phyloP scores from a whole-genome alignment of 2,888 invertebrate genomes.

The Strigamia transsilvanica region DNA sequence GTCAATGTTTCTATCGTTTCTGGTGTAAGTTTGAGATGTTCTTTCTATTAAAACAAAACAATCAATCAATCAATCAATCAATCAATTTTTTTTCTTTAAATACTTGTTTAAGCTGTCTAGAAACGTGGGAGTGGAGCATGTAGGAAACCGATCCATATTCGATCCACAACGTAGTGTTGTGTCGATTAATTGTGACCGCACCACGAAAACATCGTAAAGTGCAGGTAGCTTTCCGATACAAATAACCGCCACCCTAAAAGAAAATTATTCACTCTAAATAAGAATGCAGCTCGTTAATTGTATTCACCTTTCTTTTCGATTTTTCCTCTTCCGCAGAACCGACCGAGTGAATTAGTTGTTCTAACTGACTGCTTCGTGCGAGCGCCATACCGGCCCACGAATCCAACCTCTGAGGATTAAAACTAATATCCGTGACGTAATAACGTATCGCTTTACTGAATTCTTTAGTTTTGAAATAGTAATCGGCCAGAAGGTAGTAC shows the following conservation, averaged over 20 bases:
- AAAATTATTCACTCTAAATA: background rate
- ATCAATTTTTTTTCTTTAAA: background rate
- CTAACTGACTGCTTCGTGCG: constrained; percentile 72
- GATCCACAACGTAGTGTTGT: constrained; percentile 81
- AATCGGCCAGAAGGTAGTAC: constrained; percentile 91
- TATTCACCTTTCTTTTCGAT: constrained; percentile 7
- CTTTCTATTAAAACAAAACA: constrained; percentile 53
- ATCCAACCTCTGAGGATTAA: constrained; percentile 81
- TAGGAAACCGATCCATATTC: constrained; percentile 93
- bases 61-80: constrained; percentile 1
- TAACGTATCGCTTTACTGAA: constrained; percentile 77
- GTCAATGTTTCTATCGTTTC: constrained; percentile 72
- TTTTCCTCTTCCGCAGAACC: constrained; percentile 58
- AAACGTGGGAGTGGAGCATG: constrained; percentile 87
- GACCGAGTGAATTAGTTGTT: constrained; percentile 79
- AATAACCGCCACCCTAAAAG: constrained; percentile 60
- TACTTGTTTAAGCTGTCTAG: constrained; percentile 82
- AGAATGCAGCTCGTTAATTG: background rate
- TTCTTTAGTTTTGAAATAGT: constrained; percentile 88
- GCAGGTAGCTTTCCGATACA: constrained; percentile 62
- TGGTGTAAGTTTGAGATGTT: constrained; percentile 63
- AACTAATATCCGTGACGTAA: constrained; percentile 82
- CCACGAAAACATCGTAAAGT: constrained; percentile 82
- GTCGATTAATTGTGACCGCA: constrained; percentile 78
- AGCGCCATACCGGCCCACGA: constrained; percentile 93